Base-by-base conservation (phyloP, 2,113 vertebrate genomes). In the Hirundichthys speculiger region DNA sequence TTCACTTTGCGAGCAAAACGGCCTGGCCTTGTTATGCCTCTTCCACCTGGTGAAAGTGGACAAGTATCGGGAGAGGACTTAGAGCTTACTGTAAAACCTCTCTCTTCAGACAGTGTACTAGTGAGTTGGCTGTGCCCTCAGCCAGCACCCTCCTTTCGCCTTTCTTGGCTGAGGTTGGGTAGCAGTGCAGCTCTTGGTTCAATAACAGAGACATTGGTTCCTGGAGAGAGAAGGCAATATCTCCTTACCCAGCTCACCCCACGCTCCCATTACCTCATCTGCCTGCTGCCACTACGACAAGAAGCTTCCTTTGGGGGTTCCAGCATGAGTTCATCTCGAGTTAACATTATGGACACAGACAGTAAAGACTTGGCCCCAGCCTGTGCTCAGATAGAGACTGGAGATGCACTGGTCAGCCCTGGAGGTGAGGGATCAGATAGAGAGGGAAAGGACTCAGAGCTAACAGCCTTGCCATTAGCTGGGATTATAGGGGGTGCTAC, bases 181-280 rank as follows among this genome's bases (percentile, higher is more conserved):
- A 95, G 93, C 79, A 96, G 91, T 77, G 94, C 90, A 0, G 94
- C 94, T 1, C 92, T 96, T 34, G 96, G 96, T 27, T 95, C 94
- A 43, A 96, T 96, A 64, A 97, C 95, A 6, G 96, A 98, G 89
- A 97, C 96, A 10, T 82, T 98, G 50, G 96, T 98, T 64, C 93
- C 94, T 64, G 96, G 95, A 13, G 95, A 98, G 64, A 93, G 94
- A 66, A 93, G 94, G 0, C 95, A 96, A 88, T 98, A 98, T 84
- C 86, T 95, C 71, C 93, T 98, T 13, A 95, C 93, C 0, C 94
- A 95, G 16, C 86, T 98, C 75, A 94, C 95, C 45, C 96, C 95
- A 42, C 93, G 92, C 49, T 96, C 96, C 61, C 94, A 94, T 85
- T 98, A 98, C 73, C 92, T 96, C 60, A 94, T 98, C 66, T 97